Percentiles rank a stretch among this genome's conserved stretches.
Conservation (phyloP, 1,140 invertebrate species). For the Halyomorpha halys region DNA sequence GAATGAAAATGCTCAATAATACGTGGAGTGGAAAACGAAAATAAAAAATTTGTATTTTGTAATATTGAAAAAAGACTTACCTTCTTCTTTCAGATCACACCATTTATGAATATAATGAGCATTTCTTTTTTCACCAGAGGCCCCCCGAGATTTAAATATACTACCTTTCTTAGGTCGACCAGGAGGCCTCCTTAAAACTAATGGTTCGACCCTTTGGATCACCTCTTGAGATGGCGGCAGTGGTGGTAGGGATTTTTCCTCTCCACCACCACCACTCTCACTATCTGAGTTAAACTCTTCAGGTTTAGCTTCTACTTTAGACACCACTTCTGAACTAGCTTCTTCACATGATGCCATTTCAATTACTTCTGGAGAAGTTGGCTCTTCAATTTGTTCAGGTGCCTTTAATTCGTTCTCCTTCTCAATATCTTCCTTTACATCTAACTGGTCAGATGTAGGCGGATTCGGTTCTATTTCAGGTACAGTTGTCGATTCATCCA, state of each 20-base stretch:
- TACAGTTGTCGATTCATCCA: constrained; percentile 30
- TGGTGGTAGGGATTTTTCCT: constrained; percentile 14
- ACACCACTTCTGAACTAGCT: constrained; percentile 11
- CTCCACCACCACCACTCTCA: constrained; percentile 22
- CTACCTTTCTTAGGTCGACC: constrained; percentile 48
- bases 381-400: constrained; percentile 32
- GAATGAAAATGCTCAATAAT: no score
- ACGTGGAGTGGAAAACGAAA: no score
- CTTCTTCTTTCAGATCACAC: constrained; percentile 57
- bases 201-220: constrained; percentile 15
- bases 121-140: constrained; percentile 61
- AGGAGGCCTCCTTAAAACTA: constrained; percentile 19
- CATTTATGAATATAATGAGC: constrained; percentile 80
- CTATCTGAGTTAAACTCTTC: constrained; percentile 25
- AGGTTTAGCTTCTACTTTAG: no score
- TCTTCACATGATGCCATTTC: constrained; percentile 7
- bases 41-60: no score
- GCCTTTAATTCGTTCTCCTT: constrained; percentile 8
- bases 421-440: constrained; percentile 27
- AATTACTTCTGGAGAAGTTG: constrained; percentile 20
- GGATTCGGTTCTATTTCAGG: background rate
- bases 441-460: constrained; percentile 6
- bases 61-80: constrained; percentile 23
- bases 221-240: constrained; percentile 24
- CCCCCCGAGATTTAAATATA: constrained; percentile 75